Base-by-base conservation (phyloP, 2,113 vertebrate species). In the Cebus imitator region DNA sequence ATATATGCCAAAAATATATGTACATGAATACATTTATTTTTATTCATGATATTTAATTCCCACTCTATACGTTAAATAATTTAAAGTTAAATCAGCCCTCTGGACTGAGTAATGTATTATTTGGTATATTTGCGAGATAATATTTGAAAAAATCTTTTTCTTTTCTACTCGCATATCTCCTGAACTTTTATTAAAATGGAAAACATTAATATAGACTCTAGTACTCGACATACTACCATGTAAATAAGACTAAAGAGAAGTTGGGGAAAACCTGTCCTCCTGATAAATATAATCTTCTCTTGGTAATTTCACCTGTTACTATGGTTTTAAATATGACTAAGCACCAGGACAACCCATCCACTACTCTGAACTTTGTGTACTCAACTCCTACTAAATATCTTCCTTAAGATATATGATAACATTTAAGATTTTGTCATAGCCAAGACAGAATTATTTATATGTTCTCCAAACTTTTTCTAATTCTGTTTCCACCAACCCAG, bases 111-210 rank as follows among this genome's bases (percentile, higher is more conserved):
- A 52, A 80, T 68, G 52, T 27, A 93, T 35, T 68, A 40, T 45
- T 85, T 95, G 25, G 75, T 89, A 64, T 76, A 43, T 85, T 70
- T 85, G 16, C n/a, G 17, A 16, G 50, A 66, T 35, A 84, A 79
- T 88, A 5, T 35, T 55, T 96, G 32, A 90, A 57, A 16, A 72
- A 8, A 66, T 55, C 6, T 35, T 5, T 43, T 90, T 82, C 84
- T 94, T 89, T n/a, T 8, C 20, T 87, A 58, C 52, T 72, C 86
- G 76, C 16, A 35, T 23, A 83, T 90, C 6, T 79, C 10, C 32
- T 45, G 40, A 83, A 13, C 20, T 68, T 88, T 88, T 48, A 68
- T 78, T 87, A 72, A 84, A 84, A 85, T 30, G n/a, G 8, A 61
- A 78, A 50, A 37, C 10, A 88, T 66, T 37, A 50, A 18, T 30